Evolutionary conservation across 2,888 invertebrate genomes (phyloP).

Genomic region (Caenorhabditis angaria): DNA sequence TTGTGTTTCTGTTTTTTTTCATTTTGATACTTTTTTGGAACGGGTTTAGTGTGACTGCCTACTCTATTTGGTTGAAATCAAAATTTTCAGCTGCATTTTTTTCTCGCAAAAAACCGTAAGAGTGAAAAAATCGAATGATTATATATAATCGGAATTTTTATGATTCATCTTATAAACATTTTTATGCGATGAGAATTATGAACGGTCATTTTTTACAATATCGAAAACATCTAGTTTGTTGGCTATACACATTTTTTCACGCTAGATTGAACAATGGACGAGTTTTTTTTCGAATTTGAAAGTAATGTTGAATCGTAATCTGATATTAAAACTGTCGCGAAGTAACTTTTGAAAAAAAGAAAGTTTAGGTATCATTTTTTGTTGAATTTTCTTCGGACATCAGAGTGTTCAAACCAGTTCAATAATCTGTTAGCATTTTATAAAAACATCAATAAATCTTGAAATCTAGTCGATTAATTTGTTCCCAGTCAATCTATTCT

Average conservation of each 20-base stretch:
- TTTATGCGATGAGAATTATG: too few relatives aligned
- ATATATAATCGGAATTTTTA: background rate
- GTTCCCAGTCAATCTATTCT: background rate
- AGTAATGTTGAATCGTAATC: background rate
- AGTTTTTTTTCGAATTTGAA: background rate
- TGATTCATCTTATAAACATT: too few relatives aligned
- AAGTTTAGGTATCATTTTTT: too few relatives aligned
- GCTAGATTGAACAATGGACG: background rate
- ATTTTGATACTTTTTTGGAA: background rate
- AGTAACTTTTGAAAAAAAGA: too few relatives aligned
- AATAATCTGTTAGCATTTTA: background rate
- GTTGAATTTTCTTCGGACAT: background rate
- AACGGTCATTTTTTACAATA: background rate
- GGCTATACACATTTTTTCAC: constrained; percentile 1
- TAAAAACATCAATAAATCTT: background rate
- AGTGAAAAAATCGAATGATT: background rate
- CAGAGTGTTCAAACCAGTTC: background rate
- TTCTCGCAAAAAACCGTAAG: background rate
- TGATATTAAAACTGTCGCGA: background rate
- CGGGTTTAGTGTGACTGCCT: background rate
- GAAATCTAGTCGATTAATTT: background rate
- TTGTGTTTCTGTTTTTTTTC: background rate
- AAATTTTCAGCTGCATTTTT: too few relatives aligned
- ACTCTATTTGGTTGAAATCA: background rate
- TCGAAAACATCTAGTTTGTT: background rate